Conservation (phyloP, 30 jellyfish, hydroid and myxozoan species). For the Chironex yamaguchii region DNA sequence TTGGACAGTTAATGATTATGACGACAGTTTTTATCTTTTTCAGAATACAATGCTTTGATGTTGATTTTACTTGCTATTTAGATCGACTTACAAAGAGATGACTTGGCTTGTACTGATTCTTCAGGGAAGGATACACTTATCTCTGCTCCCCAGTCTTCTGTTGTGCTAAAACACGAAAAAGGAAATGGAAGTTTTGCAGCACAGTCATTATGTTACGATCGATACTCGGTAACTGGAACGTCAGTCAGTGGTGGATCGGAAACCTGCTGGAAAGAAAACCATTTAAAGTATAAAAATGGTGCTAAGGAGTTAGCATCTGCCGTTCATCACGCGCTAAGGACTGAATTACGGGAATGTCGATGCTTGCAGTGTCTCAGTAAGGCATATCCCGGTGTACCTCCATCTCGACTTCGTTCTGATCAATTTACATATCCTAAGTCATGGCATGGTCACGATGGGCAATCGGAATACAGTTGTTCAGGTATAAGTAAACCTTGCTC, state of each 20-base stretch:
- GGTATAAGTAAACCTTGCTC: background rate
- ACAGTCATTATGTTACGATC: constrained; percentile 18
- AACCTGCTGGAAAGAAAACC: constrained; percentile 60
- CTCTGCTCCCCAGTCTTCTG: background rate
- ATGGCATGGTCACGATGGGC: constrained; percentile 4
- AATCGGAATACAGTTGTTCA: constrained; percentile 47
- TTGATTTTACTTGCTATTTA: no score
- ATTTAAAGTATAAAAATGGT: constrained; percentile 71
- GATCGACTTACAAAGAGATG: no score
- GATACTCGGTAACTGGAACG: constrained; percentile 94
- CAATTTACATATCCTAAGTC: background rate
- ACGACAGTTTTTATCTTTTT: no score
- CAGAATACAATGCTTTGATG: no score
- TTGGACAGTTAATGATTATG: no score
- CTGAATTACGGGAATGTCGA: constrained; percentile 82
- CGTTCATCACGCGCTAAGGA: constrained; percentile 91
- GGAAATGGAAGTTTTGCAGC: background rate
- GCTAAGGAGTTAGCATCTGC: constrained; percentile 96
- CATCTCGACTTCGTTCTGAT: background rate
- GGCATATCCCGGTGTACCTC: constrained; percentile 9
- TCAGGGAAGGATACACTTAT: background rate
- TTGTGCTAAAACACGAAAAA: background rate
- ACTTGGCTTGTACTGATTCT: no score
- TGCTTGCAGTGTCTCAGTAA: constrained; percentile 64
- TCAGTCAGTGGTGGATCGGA: constrained; percentile 94